These are phyloP conservation scores for Bucco capensis DNA, from an alignment of 2,113 vertebrate species.

Conservation along the genomic window DNA sequence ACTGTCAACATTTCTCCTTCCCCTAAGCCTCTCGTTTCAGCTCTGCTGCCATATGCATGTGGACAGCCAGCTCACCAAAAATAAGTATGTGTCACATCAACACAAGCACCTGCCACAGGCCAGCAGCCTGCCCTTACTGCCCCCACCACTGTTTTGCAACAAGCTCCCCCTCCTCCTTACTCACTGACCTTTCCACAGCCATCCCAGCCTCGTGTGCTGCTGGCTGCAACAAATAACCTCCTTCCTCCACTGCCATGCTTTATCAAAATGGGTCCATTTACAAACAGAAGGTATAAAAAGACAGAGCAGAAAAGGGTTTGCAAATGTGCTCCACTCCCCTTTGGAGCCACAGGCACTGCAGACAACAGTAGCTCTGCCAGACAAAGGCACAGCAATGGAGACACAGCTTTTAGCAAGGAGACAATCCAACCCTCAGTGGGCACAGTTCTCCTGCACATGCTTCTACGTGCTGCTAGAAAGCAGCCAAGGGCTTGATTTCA, in stretches of 20 bases:
- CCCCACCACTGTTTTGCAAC: not conserved
- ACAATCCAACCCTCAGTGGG: not conserved
- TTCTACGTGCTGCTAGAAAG: not conserved
- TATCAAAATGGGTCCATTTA: not conserved
- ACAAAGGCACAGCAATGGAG: not conserved
- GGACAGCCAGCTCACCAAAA: slow-evolving; percentile 23
- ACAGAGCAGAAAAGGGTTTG: not conserved
- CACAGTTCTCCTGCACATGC: not conserved
- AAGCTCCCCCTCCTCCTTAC: not conserved
- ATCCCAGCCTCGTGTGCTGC: not conserved
- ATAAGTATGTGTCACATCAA: slow-evolving; percentile 35
- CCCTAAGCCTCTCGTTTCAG: not conserved
- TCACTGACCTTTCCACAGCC: slow-evolving; percentile 29
- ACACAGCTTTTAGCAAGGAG: not conserved
- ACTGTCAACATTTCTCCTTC: not conserved
- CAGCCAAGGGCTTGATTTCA: not conserved
- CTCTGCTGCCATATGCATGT: not conserved
- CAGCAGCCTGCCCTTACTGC: not conserved
- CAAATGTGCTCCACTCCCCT: not conserved
- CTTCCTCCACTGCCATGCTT: not conserved
- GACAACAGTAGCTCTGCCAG: not conserved
- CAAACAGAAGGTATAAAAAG: not conserved
- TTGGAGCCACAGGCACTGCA: not conserved
- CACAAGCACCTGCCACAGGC: slow-evolving; percentile 40
- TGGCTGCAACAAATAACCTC: not conserved